Evolutionary conservation across 2,113 vertebrate species (phyloP), one percentile per base, ranked within the genome.

Genomic region (Brienomyrus longianalis): DNA sequence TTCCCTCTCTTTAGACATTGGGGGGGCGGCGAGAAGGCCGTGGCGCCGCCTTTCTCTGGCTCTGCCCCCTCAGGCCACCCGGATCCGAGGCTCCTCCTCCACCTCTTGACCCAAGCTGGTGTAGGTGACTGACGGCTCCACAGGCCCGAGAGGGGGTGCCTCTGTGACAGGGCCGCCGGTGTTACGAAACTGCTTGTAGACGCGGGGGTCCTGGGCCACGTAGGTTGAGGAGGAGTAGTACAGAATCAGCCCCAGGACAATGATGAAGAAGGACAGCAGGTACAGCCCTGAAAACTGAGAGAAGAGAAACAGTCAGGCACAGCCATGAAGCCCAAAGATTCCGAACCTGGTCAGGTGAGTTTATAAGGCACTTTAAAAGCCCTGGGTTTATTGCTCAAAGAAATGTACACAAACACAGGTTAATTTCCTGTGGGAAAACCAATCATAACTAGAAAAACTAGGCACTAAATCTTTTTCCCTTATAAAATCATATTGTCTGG

Each of bases 171-270:
- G 96, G 92, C 96, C 96, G 0, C 96, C 96, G n/a, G 96, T 95
- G 66, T 99, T 98, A 90, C 97, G 97, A 88, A 99, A 98, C 94
- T 98, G 98, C 96, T 98, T 99, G 95, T 99, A 99, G 90, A 99
- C 97, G 0, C 97, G 96, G 5, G 98, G 98, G 92, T 99, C 97
- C 93, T 98, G 98, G 93, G 97, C 98, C 88, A 97, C 95, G 2
- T 98, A 99, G 0, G 98, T 98, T 83, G 98, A 97, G 0, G 97
- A 97, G 91, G 98, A 98, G 83, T 95, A 96, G 94, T 98, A 99
- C 83, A 98, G 95, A 90, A 98, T 95, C 94, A 99, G 96, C 91
- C 98, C 98, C 86, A 98, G 94, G 62, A 98, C 94, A 91, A 99
- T 97, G 91, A 97, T 96, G 96, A 97, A 95, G 95, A 98, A 97